Conservation (phyloP, 1,140 invertebrate genomes). For the Trypoxylus dichotomus region DNA sequence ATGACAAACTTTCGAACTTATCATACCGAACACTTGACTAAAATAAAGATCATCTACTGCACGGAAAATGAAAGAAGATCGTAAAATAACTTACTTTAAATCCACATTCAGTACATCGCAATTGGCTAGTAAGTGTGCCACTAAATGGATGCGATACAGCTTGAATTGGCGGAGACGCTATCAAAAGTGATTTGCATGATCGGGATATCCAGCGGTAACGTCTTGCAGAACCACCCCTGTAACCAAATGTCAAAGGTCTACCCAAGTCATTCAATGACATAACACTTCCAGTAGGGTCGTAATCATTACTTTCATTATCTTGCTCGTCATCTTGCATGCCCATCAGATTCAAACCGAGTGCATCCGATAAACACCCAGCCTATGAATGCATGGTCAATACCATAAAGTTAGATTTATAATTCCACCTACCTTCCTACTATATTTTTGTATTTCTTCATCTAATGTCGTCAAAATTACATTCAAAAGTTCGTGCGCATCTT, state of each 20-base stretch:
- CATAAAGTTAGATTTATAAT: background rate
- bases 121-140: conserved; percentile 82
- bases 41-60: conserved; percentile 44
- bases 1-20: conserved; percentile 84
- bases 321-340: conserved; percentile 35
- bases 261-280: conserved; percentile 52
- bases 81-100: conserved; percentile 63
- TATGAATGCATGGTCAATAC: conserved; percentile 40
- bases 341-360: conserved; percentile 55
- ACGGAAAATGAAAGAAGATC: background rate
- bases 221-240: conserved; percentile 45
- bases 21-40: conserved; percentile 84
- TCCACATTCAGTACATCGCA: conserved; percentile 78
- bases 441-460: conserved; percentile 74
- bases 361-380: conserved; percentile 73
- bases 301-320: conserved; percentile 35
- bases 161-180: conserved; percentile 55
- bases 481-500: conserved; percentile 91
- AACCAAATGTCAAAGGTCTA: conserved; percentile 46
- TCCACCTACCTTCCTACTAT: conserved; percentile 59
- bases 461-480: conserved; percentile 84
- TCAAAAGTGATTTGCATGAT: conserved; percentile 55
- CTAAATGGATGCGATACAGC: conserved; percentile 67
- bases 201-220: conserved; percentile 52
- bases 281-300: conserved; percentile 48